phyloP scores from a whole-genome alignment of 2,113 vertebrate species.

The Peromyscus leucopus region DNA sequence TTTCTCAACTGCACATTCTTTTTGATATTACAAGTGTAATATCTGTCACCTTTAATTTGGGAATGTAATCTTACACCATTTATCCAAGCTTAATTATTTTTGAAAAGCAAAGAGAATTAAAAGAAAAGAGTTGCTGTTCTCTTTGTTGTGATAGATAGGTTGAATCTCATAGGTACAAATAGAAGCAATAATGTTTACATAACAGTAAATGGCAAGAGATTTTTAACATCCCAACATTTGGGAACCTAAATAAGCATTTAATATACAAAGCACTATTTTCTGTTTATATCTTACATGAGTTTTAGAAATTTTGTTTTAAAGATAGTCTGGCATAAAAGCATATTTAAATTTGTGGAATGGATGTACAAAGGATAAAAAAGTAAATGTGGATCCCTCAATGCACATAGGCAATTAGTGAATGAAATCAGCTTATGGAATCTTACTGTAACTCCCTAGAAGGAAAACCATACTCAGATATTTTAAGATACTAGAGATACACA shows the following conservation, averaged over 20 bases:
- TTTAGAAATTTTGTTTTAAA: constrained; percentile 48
- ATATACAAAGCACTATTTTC: constrained; percentile 1
- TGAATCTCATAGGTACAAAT: background rate
- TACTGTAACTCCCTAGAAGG: background rate
- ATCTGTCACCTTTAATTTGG: background rate
- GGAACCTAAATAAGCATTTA: background rate
- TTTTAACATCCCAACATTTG: constrained; percentile 8
- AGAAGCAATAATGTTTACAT: background rate
- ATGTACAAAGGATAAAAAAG: background rate
- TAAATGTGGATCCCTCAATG: background rate
- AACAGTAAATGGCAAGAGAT: background rate
- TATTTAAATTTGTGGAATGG: background rate
- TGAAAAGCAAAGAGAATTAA: background rate
- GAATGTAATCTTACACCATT: background rate
- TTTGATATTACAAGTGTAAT: constrained; percentile 27
- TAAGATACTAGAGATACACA: background rate
- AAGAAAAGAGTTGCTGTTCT: background rate
- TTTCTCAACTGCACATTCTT: constrained; percentile 26
- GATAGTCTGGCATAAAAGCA: background rate
- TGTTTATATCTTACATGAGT: constrained; percentile 5
- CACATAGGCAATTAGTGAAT: background rate
- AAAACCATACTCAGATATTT: background rate
- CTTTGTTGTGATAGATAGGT: background rate
- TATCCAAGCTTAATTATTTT: constrained; percentile 42
- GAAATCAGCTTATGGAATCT: background rate